phyloP scores from a whole-genome alignment of 2,888 invertebrate species.

The Limnephilus lunatus region DNA sequence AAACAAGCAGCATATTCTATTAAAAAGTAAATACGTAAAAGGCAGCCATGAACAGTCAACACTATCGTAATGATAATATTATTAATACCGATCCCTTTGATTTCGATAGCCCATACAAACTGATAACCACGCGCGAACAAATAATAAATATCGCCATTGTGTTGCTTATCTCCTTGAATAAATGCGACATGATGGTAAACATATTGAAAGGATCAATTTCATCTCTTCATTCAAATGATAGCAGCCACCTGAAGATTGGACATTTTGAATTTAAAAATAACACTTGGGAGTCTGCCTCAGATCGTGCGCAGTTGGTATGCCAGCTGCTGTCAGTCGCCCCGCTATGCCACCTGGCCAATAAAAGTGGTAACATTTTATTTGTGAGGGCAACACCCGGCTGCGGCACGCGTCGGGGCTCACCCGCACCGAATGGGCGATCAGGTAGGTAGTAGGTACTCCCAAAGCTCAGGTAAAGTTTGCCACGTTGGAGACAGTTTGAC shows the following conservation, averaged over 20 bases:
- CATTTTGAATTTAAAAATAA: not conserved
- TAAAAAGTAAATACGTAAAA: not conserved
- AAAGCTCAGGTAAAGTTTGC: not conserved
- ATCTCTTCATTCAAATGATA: slow-evolving; percentile 10
- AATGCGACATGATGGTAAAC: not conserved
- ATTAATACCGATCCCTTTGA: not conserved
- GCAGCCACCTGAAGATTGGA: slow-evolving; percentile 9
- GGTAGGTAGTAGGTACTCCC: not conserved
- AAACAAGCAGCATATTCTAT: not conserved
- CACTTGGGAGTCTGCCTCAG: not conserved
- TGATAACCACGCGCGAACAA: not conserved
- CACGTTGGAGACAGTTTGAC: not conserved
- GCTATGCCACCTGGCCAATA: slow-evolving; percentile 53
- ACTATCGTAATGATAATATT: not conserved
- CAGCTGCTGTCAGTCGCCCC: slow-evolving; percentile 38
- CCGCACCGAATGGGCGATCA: not conserved
- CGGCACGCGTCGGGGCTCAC: slow-evolving; percentile 29
- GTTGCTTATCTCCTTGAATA: slow-evolving; percentile 26
- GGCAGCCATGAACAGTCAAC: not conserved
- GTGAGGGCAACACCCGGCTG: slow-evolving; percentile 48
- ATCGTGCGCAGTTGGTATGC: not conserved
- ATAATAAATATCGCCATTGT: slow-evolving; percentile 29
- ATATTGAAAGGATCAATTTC: not conserved
- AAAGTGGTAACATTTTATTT: slow-evolving; percentile 53
- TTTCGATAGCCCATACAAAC: slow-evolving; percentile 1